These are phyloP conservation scores for Ptychochromis oligacanthus DNA, from an alignment of 2,113 vertebrate species.

Conservation along the genomic window DNA sequence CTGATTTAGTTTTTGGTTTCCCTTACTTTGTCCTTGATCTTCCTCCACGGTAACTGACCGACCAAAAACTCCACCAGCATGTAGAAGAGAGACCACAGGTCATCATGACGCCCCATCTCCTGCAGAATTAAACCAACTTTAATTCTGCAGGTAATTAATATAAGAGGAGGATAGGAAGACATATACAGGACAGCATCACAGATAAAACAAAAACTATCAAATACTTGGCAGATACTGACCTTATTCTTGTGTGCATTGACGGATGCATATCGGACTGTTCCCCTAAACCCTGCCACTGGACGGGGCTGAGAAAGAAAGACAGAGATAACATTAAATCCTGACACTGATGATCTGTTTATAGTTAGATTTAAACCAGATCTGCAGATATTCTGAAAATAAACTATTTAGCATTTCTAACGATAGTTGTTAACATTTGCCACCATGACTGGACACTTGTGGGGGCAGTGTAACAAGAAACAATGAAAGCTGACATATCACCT, in stretches of 20 bases:
- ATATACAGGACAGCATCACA: neutral
- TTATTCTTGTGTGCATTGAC: slow-evolving; percentile 98
- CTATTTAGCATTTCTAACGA: neutral
- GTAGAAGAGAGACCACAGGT: slow-evolving; percentile 99
- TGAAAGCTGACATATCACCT: neutral
- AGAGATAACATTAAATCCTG: slow-evolving; percentile 6
- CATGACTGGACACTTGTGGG: neutral
- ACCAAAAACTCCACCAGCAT: slow-evolving; percentile 99
- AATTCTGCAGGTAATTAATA: no score
- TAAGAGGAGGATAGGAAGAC: neutral
- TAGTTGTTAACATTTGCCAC: no score
- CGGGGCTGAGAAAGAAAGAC: slow-evolving; percentile 85
- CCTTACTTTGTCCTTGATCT: slow-evolving; percentile 98
- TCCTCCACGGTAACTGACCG: slow-evolving; percentile 98
- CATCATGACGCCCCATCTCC: slow-evolving; percentile 99
- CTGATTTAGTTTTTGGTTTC: neutral
- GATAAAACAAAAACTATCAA: neutral
- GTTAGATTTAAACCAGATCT: neutral
- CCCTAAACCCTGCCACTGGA: slow-evolving; percentile 95
- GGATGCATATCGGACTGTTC: slow-evolving; percentile 96
- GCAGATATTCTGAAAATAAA: neutral
- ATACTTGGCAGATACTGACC: slow-evolving; percentile 76
- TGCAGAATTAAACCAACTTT: slow-evolving; percentile 64
- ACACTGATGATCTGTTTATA: neutral
- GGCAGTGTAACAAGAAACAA: neutral